Conservation (phyloP, 2,888 invertebrate genomes). For the Erpobdella octoculata region DNA sequence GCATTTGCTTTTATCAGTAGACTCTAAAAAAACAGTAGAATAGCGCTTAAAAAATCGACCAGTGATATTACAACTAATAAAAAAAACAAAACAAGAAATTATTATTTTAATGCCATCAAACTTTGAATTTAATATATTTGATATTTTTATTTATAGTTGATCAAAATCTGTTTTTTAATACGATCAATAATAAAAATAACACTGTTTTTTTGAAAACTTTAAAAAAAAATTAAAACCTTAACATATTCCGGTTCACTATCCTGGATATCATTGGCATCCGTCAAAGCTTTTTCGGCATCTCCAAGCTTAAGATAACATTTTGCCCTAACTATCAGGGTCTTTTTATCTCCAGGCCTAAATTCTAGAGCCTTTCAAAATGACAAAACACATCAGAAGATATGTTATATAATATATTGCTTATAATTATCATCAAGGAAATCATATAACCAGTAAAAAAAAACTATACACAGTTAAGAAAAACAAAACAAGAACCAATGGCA, state of each 20-base stretch:
- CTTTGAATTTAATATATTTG: neutral
- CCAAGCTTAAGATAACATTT: conserved; percentile 79
- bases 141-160: neutral
- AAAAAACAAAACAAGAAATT: neutral
- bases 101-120: neutral
- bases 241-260: conserved; percentile 48
- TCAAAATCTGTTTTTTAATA: neutral
- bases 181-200: neutral
- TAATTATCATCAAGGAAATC: no score
- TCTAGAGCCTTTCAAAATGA: conserved; percentile 68
- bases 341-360: conserved; percentile 72
- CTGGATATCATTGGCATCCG: conserved; percentile 76
- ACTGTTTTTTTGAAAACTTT: neutral
- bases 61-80: no score
- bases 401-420: no score
- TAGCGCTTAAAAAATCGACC: no score
- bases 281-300: conserved; percentile 70
- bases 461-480: neutral
- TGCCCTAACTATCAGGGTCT: conserved; percentile 77
- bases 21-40: no score
- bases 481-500: no score
- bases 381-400: no score
- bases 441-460: no score
- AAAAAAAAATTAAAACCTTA: conserved; percentile 38
- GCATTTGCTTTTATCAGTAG: conserved; percentile 85